A percentile compares a stretch with the other conserved stretches of the same genome.
phyloP scores from a whole-genome alignment of 2,113 vertebrate genomes.

The Solea senegalensis region DNA sequence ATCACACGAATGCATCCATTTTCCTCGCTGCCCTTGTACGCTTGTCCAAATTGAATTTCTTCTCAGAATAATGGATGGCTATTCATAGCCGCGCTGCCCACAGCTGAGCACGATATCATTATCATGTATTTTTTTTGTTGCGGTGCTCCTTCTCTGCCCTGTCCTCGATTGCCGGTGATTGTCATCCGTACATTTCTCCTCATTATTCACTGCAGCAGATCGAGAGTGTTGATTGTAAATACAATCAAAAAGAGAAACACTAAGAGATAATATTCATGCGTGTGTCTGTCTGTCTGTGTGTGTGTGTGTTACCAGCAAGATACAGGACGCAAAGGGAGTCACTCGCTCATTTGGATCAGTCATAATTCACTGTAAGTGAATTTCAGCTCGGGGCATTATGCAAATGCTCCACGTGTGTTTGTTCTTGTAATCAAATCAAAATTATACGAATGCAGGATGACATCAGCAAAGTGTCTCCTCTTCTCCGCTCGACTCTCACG shows the following conservation, averaged over 20 bases:
- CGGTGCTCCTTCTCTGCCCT: conserved; percentile 17
- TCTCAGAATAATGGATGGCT: conserved; percentile 29
- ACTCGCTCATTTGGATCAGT: conserved; percentile 43
- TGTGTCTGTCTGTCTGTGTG: not conserved
- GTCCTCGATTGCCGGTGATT: conserved; percentile 17
- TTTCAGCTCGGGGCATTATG: conserved; percentile 60
- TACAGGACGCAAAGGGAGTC: conserved; percentile 5
- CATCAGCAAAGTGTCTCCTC: conserved; percentile 15
- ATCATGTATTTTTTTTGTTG: not conserved
- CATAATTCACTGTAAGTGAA: conserved; percentile 60
- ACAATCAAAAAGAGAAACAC: not conserved
- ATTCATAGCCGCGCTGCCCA: conserved; percentile 21
- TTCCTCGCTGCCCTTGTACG: conserved; percentile 14
- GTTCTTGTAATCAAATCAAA: conserved; percentile 47
- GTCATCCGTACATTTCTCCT: conserved; percentile 13
- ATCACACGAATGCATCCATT: conserved; percentile 3
- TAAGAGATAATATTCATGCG: not conserved
- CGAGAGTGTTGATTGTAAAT: too few relatives aligned
- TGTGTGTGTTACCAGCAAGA: not conserved
- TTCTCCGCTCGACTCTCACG: not conserved
- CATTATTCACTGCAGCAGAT: conserved; percentile 24
- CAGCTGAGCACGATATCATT: conserved; percentile 20
- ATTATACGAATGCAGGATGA: conserved; percentile 44
- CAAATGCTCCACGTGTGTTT: conserved; percentile 57
- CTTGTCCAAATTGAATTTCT: conserved; percentile 26